These are phyloP conservation scores for Salmo trutta DNA, from an alignment of 2,797 vertebrate species.

Conservation along the genomic window DNA sequence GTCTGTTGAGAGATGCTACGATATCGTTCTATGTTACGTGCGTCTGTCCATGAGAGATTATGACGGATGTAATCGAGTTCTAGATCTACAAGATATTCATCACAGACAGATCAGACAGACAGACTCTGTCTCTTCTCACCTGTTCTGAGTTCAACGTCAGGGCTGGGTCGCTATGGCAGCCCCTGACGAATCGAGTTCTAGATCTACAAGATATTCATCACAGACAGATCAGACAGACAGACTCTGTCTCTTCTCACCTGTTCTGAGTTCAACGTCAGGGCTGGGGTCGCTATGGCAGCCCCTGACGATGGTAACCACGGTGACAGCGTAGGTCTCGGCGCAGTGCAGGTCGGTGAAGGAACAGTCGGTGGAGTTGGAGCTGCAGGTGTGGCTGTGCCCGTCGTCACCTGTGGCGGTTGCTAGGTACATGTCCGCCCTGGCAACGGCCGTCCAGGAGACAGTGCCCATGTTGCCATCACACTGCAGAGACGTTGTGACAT, in stretches of 20 bases:
- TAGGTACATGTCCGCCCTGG: constrained; percentile 51
- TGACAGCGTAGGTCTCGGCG: constrained; percentile 58
- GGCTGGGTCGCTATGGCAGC: constrained; percentile 57
- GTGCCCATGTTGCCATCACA: constrained; percentile 3
- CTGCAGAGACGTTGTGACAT: no score
- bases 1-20: no score
- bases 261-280: no score
- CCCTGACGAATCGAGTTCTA: constrained; percentile 2
- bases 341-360: constrained; percentile 67
- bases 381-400: constrained; percentile 52
- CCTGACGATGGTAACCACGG: constrained; percentile 58
- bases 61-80: neutral
- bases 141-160: constrained; percentile 38
- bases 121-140: constrained; percentile 13
- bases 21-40: no score
- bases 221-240: no score
- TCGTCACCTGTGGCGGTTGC: constrained; percentile 6
- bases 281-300: constrained; percentile 41
- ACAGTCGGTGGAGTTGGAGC: constrained; percentile 59
- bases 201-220: no score
- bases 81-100: neutral
- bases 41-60: no score
- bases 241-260: no score
- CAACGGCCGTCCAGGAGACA: constrained; percentile 62
- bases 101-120: neutral